Conservation (phyloP, 1,140 invertebrate species). For the Drosophila oshimai region DNA sequence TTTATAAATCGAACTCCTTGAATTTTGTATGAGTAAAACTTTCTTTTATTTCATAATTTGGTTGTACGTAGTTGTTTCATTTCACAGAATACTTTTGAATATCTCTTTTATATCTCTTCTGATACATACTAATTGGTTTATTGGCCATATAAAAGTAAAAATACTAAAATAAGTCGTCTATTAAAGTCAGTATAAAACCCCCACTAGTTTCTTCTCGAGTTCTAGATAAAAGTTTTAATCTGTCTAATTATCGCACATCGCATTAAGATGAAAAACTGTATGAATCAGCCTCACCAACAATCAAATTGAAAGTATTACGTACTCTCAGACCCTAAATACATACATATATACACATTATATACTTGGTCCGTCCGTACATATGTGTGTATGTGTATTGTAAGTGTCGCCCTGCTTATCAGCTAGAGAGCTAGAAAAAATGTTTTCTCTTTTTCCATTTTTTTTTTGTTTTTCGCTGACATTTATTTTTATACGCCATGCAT, state of each 20-base stretch:
- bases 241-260: neutral
- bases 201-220: too few relatives aligned
- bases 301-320: slow-evolving; percentile 29
- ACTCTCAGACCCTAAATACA: slow-evolving; percentile 16
- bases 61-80: too few relatives aligned
- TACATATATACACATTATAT: slow-evolving; percentile 25
- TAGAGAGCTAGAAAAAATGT: slow-evolving; percentile 72
- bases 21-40: too few relatives aligned
- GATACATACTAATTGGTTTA: too few relatives aligned
- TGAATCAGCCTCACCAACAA: slow-evolving; percentile 22
- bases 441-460: slow-evolving; percentile 66
- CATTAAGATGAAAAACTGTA: slow-evolving; percentile 1
- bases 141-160: neutral
- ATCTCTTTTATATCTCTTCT: too few relatives aligned
- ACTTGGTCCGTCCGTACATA: neutral
- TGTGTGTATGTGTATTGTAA: slow-evolving; percentile 24
- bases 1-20: too few relatives aligned
- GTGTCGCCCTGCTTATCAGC: slow-evolving; percentile 63
- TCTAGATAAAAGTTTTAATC: neutral
- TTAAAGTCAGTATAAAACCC: too few relatives aligned
- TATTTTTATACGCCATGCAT: slow-evolving; percentile 69
- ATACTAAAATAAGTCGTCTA: neutral
- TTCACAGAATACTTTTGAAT: too few relatives aligned
- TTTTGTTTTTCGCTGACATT: slow-evolving; percentile 57
- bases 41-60: too few relatives aligned